Evolutionary conservation across 2,797 vertebrate genomes (phyloP).

Genomic region (Macropodus opercularis): DNA sequence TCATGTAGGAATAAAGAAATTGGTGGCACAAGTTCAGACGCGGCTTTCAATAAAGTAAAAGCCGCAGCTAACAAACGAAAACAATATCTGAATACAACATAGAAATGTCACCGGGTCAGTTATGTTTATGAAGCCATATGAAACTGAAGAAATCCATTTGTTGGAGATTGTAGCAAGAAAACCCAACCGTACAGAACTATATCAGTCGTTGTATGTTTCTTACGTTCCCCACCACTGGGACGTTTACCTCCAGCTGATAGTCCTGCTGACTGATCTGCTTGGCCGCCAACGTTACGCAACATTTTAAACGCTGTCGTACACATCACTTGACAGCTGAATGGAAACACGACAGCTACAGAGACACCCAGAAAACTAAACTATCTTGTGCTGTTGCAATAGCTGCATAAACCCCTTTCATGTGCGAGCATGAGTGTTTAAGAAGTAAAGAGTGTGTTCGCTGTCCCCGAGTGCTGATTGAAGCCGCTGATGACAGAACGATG

Average conservation of each 20-base stretch:
- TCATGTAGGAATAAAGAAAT: neutral
- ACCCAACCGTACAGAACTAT: conserved; percentile 18
- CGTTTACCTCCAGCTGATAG: conserved; percentile 27
- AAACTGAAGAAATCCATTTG: conserved; percentile 14
- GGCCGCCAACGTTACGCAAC: conserved; percentile 36
- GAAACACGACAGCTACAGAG: conserved; percentile 28
- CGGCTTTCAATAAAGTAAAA: conserved; percentile 23
- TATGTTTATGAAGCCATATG: conserved; percentile 8
- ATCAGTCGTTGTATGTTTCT: conserved; percentile 4
- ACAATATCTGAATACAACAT: conserved; percentile 5
- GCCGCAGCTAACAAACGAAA: conserved; percentile 5
- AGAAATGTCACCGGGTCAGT: conserved; percentile 20
- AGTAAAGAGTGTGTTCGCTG: conserved; percentile 36
- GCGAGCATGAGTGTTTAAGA: conserved; percentile 20
- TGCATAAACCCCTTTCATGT: conserved; percentile 39
- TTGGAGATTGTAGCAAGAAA: conserved; percentile 19
- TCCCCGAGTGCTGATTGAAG: conserved; percentile 49
- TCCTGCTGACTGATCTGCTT: conserved; percentile 36
- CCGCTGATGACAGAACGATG: conserved; percentile 60
- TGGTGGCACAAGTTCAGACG: neutral
- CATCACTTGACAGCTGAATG: conserved; percentile 54
- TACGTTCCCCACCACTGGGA: neutral
- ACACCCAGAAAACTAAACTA: conserved; percentile 31
- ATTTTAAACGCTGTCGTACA: conserved; percentile 36
- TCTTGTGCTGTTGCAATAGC: conserved; percentile 19